Conservation (phyloP, 2,888 invertebrate genomes). For the Pilophorus perplexus region DNA sequence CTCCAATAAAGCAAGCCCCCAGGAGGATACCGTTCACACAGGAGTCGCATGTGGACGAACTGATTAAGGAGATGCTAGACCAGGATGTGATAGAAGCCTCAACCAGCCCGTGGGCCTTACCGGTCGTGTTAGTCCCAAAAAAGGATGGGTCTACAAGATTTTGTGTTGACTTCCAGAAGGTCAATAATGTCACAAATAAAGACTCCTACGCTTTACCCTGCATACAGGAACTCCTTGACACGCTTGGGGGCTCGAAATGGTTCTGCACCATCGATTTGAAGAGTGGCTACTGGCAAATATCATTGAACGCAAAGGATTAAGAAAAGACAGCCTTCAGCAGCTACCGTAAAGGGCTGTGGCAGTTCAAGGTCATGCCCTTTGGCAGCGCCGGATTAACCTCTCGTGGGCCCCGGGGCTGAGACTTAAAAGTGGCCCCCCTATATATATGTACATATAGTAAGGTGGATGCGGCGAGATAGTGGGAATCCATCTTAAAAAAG, state of each 20-base stretch:
- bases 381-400: no score
- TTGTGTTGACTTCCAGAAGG: no score
- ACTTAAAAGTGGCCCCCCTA: no score
- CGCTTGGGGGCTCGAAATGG: background rate
- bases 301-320: background rate
- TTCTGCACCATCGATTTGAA: no score
- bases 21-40: background rate
- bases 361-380: no score
- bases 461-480: no score
- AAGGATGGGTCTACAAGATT: no score
- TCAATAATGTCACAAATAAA: background rate
- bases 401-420: no score
- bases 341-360: background rate
- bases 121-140: no score
- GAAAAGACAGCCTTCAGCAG: constrained; percentile 3
- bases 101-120: background rate
- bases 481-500: no score
- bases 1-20: background rate
- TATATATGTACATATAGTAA: no score
- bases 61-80: no score
- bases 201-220: constrained; percentile 12
- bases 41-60: background rate
- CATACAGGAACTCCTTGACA: background rate
- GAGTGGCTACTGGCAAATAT: constrained; percentile 9
- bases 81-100: constrained; percentile 12